These are phyloP conservation scores for Drosophila sordidula DNA, from an alignment of 2,888 invertebrate species.

Conservation along the genomic window DNA sequence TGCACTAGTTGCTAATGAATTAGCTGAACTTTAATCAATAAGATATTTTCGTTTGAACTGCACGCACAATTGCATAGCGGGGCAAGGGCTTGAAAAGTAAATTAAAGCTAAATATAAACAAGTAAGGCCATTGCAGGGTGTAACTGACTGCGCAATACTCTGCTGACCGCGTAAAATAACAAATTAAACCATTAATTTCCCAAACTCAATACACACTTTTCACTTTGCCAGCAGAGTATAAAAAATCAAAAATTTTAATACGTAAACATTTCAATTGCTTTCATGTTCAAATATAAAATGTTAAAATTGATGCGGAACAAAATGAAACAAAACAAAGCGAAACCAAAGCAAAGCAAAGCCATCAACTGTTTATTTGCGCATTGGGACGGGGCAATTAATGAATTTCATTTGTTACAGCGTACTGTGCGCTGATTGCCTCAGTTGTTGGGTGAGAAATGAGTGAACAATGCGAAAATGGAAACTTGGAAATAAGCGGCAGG, in stretches of 20 bases:
- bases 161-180: neutral
- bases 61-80: conserved; percentile 25
- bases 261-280: conserved; percentile 57
- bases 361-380: conserved; percentile 70
- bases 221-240: neutral
- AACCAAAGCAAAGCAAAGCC: conserved; percentile 23
- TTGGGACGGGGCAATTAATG: conserved; percentile 69
- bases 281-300: conserved; percentile 49
- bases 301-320: conserved; percentile 27
- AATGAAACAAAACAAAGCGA: conserved; percentile 27
- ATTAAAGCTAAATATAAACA: conserved; percentile 12
- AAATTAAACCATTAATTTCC: neutral
- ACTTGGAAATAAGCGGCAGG: conserved; percentile 7
- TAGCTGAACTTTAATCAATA: neutral
- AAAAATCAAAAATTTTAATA: conserved; percentile 25
- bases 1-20: no score
- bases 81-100: conserved; percentile 11
- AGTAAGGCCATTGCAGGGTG: neutral
- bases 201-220: neutral
- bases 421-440: conserved; percentile 48
- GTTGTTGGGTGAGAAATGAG: conserved; percentile 8
- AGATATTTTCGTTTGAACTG: conserved; percentile 32
- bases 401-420: conserved; percentile 53
- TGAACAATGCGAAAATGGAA: conserved; percentile 30
- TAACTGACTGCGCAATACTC: neutral